phyloP scores from a whole-genome alignment of 2,113 vertebrate genomes.

The Dicaeum eximium region DNA sequence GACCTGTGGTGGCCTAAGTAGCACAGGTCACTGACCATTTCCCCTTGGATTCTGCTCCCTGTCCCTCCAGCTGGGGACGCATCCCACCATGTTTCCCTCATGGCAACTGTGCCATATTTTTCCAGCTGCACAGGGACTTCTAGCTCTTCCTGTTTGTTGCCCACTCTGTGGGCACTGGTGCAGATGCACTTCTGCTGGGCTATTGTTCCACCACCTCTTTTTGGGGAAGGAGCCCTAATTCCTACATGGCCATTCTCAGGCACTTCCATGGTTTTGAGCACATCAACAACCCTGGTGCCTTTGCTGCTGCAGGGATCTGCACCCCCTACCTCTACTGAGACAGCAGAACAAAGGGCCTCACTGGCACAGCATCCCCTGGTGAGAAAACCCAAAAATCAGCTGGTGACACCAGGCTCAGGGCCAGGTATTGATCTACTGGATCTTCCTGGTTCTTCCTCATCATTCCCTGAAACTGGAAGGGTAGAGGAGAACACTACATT shows the following conservation, averaged over 20 bases:
- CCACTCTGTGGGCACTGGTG: too few species aligned
- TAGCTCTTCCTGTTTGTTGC: background rate
- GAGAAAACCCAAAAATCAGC: background rate
- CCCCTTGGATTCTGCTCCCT: background rate
- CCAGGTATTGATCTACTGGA: background rate
- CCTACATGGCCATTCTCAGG: background rate
- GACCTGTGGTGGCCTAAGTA: too few species aligned
- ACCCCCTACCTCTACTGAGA: too few species aligned
- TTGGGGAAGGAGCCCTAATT: background rate
- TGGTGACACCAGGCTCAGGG: background rate
- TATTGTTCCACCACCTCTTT: background rate
- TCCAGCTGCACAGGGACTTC: background rate
- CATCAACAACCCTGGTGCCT: background rate
- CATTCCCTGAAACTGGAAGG: background rate
- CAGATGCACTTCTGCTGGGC: background rate
- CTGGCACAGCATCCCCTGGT: rapidly evolving
- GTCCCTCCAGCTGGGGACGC: background rate
- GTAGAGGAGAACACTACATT: background rate
- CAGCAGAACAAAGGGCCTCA: background rate
- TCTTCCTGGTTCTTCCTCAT: background rate
- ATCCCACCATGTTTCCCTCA: background rate
- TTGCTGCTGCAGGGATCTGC: background rate
- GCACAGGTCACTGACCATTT: background rate
- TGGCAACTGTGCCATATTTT: background rate
- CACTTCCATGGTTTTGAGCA: background rate